These are phyloP conservation scores for Thereva nobilitata DNA, from an alignment of 2,888 invertebrate genomes.

Conservation along the genomic window DNA sequence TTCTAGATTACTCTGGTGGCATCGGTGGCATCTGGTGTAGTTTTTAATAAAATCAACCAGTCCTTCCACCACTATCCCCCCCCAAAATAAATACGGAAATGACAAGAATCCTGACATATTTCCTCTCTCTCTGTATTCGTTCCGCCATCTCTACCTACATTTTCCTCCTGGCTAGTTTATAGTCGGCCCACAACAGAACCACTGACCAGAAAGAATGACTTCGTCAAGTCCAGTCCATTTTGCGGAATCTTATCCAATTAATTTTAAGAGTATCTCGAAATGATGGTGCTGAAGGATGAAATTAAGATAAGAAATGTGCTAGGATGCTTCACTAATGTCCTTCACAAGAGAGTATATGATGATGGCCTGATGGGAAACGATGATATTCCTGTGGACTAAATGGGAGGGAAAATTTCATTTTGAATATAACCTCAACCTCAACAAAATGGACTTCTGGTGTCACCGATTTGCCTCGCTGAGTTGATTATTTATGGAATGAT, in stretches of 20 bases:
- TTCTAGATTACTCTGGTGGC: no score
- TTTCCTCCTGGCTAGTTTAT: slow-evolving; percentile 8
- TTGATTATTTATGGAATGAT: no score
- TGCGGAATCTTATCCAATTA: slow-evolving; percentile 29
- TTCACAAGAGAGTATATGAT: background rate
- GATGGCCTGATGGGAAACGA: background rate
- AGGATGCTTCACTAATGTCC: slow-evolving; percentile 19
- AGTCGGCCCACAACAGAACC: background rate
- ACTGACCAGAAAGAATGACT: slow-evolving; percentile 33
- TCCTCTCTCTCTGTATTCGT: slow-evolving; percentile 3
- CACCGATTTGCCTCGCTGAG: no score
- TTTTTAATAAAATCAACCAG: no score
- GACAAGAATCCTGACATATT: slow-evolving; percentile 13
- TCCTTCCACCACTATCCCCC: no score
- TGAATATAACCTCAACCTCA: slow-evolving; percentile 1
- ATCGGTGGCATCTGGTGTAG: no score
- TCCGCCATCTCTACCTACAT: slow-evolving; percentile 17
- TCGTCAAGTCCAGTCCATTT: slow-evolving; percentile 23
- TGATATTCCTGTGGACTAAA: background rate
- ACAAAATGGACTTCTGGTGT: no score
- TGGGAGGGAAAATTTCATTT: slow-evolving; percentile 25
- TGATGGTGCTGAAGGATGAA: slow-evolving; percentile 33
- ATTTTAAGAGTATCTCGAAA: slow-evolving; percentile 23
- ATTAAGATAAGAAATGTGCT: slow-evolving; percentile 29
- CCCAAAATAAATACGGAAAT: slow-evolving; percentile 5